phyloP scores from a whole-genome alignment of 2,113 vertebrate species.

The Halichoerus grypus region DNA sequence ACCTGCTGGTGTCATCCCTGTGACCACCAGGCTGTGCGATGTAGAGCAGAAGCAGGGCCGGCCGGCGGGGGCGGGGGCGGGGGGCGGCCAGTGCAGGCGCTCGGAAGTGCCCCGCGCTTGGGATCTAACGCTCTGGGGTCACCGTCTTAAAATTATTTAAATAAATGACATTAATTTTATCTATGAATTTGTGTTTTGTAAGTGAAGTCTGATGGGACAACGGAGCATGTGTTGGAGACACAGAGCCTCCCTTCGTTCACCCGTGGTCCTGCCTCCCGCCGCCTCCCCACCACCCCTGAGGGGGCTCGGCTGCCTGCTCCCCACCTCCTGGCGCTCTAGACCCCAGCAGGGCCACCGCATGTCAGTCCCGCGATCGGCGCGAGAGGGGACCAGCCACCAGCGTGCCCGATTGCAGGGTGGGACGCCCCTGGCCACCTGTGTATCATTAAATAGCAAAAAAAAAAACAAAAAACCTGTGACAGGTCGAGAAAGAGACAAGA shows the following conservation, averaged over 20 bases:
- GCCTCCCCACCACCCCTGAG: no score
- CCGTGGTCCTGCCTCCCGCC: no score
- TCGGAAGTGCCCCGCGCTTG: rapidly evolving
- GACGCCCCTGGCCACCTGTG: not conserved
- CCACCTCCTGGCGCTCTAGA: not conserved
- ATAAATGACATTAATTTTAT: not conserved
- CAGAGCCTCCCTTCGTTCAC: no score
- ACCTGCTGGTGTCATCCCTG: rapidly evolving
- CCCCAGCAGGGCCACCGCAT: rapidly evolving
- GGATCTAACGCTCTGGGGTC: not conserved
- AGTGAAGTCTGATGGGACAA: not conserved
- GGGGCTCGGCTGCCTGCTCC: not conserved
- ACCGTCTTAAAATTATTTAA: not conserved
- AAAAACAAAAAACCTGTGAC: no score
- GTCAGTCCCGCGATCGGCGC: no score
- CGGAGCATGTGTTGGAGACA: no score
- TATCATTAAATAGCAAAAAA: not conserved
- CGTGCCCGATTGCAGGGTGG: rapidly evolving
- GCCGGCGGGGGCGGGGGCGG: no score
- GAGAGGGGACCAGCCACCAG: not conserved
- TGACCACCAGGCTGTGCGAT: not conserved
- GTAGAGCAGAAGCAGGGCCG: not conserved
- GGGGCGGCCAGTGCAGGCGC: rapidly evolving
- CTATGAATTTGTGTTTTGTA: not conserved
- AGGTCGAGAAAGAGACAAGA: not conserved